Percentiles rank a stretch among this genome's conserved stretches.
These are phyloP conservation scores for Urosaurus nigricauda DNA, from an alignment of 2,797 vertebrate species.

Conservation along the genomic window DNA sequence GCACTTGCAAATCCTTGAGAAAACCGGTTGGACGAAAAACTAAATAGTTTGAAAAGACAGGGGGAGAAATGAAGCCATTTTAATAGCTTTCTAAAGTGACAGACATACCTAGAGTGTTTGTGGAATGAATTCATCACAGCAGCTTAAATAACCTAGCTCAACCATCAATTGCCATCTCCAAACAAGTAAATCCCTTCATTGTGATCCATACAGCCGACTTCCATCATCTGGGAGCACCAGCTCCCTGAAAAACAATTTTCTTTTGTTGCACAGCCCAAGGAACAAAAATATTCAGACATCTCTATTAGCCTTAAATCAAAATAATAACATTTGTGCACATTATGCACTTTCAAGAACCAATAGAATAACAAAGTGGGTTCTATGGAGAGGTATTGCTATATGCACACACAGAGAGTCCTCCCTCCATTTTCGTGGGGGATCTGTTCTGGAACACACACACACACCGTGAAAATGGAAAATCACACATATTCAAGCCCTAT, in stretches of 20 bases:
- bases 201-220: slow-evolving; percentile 22
- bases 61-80: slow-evolving; percentile 24
- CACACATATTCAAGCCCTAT: too few species aligned
- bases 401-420: too few species aligned
- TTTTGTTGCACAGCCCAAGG: not conserved
- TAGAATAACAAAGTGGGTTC: not conserved
- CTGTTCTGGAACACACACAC: too few species aligned
- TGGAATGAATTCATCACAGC: not conserved
- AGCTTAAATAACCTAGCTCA: slow-evolving; percentile 39
- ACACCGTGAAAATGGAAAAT: too few species aligned
- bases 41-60: slow-evolving; percentile 34
- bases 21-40: slow-evolving; percentile 37
- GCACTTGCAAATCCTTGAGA: slow-evolving; percentile 48
- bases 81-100: slow-evolving; percentile 39
- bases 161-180: not conserved
- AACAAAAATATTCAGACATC: slow-evolving; percentile 18
- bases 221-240: not conserved
- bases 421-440: too few species aligned
- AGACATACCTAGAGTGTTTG: slow-evolving; percentile 11
- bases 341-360: not conserved
- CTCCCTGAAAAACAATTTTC: slow-evolving; percentile 26
- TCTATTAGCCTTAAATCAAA: not conserved
- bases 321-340: slow-evolving; percentile 20
- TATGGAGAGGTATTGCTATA: not conserved
- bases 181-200: slow-evolving; percentile 41